Evolutionary conservation across 2,113 vertebrate genomes (phyloP).

Genomic region (Seriola rivoliana): DNA sequence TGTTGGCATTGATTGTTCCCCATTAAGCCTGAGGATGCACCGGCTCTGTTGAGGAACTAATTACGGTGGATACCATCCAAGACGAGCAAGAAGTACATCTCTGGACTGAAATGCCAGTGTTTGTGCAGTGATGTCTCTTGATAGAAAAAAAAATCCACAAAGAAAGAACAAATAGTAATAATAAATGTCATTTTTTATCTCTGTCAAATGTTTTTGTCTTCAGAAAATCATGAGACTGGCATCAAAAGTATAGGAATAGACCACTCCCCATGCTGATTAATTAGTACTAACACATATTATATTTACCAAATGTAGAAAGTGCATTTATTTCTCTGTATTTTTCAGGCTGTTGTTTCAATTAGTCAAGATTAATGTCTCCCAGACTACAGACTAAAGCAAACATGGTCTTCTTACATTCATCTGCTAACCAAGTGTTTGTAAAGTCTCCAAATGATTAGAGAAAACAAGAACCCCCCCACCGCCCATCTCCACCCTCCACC

Average conservation of each 20-base stretch:
- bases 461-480: background rate
- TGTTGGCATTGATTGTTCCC: slow-evolving; percentile 80
- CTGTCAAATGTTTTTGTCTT: slow-evolving; percentile 1
- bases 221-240: background rate
- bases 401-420: background rate
- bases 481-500: too few species aligned
- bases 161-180: background rate
- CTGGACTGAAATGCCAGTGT: slow-evolving; percentile 64
- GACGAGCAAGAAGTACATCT: slow-evolving; percentile 60
- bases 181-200: slow-evolving; percentile 13
- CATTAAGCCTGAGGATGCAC: slow-evolving; percentile 77
- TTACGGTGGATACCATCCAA: slow-evolving; percentile 79
- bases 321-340: background rate
- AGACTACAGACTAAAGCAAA: background rate
- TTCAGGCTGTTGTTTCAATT: background rate
- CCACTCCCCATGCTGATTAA: slow-evolving; percentile 4
- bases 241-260: background rate
- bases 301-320: slow-evolving; percentile 3
- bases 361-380: background rate
- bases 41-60: slow-evolving; percentile 77
- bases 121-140: slow-evolving; percentile 59
- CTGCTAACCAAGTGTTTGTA: background rate
- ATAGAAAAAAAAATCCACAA: slow-evolving; percentile 32
- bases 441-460: slow-evolving; percentile 6
- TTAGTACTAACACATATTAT: background rate